A percentile compares a stretch with the other conserved stretches of the same genome.
Conservation (phyloP, 1,140 invertebrate genomes). For the Akabosia matsudoensis region DNA sequence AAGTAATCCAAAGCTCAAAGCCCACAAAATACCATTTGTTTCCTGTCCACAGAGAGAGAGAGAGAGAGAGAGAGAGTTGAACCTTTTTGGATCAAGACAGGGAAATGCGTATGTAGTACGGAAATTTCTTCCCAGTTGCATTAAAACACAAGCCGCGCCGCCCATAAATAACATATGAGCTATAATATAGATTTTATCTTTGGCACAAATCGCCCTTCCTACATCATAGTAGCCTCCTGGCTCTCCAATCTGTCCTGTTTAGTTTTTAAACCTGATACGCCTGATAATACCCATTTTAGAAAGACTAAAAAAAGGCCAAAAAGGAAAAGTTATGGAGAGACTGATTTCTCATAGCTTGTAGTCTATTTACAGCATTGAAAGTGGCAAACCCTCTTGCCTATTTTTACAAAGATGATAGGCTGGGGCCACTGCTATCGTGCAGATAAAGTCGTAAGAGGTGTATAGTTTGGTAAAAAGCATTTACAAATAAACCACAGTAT, state of each 20-base stretch:
- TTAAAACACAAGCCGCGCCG: conserved; percentile 18
- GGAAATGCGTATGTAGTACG: no score
- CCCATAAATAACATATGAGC: conserved; percentile 25
- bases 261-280: no score
- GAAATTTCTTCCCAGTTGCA: neutral
- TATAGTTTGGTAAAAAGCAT: no score
- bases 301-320: neutral
- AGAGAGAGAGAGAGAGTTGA: no score
- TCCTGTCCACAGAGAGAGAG: neutral
- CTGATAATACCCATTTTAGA: neutral
- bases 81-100: neutral
- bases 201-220: neutral
- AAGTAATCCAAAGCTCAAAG: conserved; percentile 18
- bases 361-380: conserved; percentile 2
- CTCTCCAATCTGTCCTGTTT: no score
- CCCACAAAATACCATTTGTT: conserved; percentile 20
- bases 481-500: no score
- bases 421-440: no score
- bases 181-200: conserved; percentile 19
- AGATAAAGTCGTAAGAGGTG: no score
- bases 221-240: no score
- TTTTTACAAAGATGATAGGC: no score
- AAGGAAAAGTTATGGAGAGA: conserved; percentile 18
- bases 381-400: no score
- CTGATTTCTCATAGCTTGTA: conserved; percentile 20